These are phyloP conservation scores for Hoplostethus mediterraneus DNA, from an alignment of 2,797 vertebrate genomes.

Conservation along the genomic window DNA sequence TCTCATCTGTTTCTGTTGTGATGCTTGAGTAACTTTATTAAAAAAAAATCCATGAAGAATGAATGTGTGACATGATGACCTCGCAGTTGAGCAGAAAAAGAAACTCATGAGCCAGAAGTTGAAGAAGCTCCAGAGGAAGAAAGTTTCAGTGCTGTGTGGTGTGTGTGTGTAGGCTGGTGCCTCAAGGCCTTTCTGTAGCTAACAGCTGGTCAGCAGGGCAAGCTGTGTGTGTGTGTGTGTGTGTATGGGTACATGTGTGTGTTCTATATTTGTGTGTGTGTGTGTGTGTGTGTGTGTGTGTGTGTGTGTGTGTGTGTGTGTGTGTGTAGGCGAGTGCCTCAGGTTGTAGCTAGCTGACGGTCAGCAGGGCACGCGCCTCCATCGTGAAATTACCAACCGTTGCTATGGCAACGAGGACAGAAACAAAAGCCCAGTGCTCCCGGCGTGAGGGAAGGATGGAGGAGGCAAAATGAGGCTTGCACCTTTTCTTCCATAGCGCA, in stretches of 20 bases:
- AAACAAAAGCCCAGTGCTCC: slow-evolving; percentile 79
- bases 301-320: slow-evolving; percentile 21
- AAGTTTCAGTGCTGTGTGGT: slow-evolving; percentile 32
- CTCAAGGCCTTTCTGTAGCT: slow-evolving; percentile 41
- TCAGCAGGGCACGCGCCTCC: slow-evolving; percentile 80
- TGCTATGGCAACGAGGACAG: slow-evolving; percentile 76
- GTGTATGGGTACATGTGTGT: background rate
- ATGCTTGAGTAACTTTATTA: background rate
- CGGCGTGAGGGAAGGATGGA: slow-evolving; percentile 65
- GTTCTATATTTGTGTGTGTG: background rate
- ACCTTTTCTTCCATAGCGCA: slow-evolving; percentile 59
- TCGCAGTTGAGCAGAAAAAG: background rate
- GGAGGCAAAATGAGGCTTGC: slow-evolving; percentile 66
- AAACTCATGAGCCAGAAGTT: background rate
- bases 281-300: slow-evolving; percentile 18
- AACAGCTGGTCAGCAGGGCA: slow-evolving; percentile 68
- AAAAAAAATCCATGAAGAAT: background rate
- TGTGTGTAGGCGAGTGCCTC: slow-evolving; percentile 72
- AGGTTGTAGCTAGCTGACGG: slow-evolving; percentile 72
- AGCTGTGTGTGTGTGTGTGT: slow-evolving; percentile 18
- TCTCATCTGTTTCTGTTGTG: background rate
- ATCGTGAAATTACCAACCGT: slow-evolving; percentile 80
- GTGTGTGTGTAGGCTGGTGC: slow-evolving; percentile 61
- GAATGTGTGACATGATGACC: slow-evolving; percentile 4
- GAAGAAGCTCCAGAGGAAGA: slow-evolving; percentile 26